Evolutionary conservation across 2,113 vertebrate genomes (phyloP).

Genomic region (Podarcis muralis): DNA sequence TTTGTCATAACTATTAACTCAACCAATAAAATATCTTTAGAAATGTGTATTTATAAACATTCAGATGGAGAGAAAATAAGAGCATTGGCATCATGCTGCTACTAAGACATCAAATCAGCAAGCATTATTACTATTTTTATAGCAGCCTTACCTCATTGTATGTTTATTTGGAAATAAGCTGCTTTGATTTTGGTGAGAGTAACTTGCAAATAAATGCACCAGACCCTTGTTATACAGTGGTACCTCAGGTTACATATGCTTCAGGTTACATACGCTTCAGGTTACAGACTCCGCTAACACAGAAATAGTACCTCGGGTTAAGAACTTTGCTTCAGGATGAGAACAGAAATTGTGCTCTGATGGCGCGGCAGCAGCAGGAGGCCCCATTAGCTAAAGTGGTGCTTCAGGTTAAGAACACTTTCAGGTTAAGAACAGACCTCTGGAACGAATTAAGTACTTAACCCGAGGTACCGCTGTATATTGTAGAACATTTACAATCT

Average conservation of each 20-base stretch:
- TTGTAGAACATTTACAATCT: neutral
- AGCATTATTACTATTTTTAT: neutral
- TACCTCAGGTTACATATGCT: too few species aligned
- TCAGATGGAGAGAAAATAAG: neutral
- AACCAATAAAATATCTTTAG: neutral
- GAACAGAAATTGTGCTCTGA: too few species aligned
- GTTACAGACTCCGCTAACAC: too few species aligned
- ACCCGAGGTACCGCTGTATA: too few species aligned
- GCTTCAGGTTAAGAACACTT: too few species aligned
- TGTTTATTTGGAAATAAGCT: conserved; percentile 2
- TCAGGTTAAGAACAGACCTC: too few species aligned
- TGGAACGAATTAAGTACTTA: too few species aligned
- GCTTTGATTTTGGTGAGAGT: neutral
- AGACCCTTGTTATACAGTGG: neutral
- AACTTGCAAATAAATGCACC: neutral
- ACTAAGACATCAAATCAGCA: neutral
- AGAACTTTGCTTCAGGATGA: too few species aligned
- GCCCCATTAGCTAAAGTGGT: too few species aligned
- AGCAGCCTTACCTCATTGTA: neutral
- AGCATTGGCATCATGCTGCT: conserved; percentile 15
- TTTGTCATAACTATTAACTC: neutral
- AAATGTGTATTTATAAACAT: neutral
- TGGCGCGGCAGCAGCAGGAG: too few species aligned
- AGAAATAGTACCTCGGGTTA: too few species aligned
- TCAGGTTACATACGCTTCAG: too few species aligned